Evolutionary conservation across 2,888 invertebrate genomes (phyloP).

Genomic region (Pterostichus madidus): DNA sequence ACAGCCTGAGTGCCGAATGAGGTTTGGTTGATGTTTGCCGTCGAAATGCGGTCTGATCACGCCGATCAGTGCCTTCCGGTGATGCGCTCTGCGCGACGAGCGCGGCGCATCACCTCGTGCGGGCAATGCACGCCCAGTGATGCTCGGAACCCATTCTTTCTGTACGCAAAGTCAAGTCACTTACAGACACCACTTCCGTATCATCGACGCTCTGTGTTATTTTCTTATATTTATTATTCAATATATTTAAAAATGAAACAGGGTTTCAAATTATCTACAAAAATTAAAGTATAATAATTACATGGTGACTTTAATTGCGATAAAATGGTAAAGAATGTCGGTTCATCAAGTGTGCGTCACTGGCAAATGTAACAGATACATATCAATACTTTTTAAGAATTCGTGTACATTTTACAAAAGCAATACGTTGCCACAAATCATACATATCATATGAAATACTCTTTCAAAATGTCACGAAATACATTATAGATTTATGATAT

Average conservation of each 20-base stretch:
- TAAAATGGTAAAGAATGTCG: constrained; percentile 6
- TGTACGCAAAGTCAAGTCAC: neutral
- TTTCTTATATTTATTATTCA: constrained; percentile 36
- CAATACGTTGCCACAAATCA: constrained; percentile 66
- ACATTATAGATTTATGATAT: constrained; percentile 54
- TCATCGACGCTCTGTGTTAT: constrained; percentile 14
- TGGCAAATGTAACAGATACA: constrained; percentile 63
- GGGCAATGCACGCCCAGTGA: constrained; percentile 52
- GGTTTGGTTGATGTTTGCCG: constrained; percentile 22
- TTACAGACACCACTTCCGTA: constrained; percentile 4
- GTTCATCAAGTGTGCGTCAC: constrained; percentile 37
- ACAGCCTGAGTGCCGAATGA: neutral
- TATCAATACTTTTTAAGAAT: constrained; percentile 62
- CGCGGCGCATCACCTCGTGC: constrained; percentile 34
- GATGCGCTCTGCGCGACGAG: constrained; percentile 19
- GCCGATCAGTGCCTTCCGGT: constrained; percentile 66
- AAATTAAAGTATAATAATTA: neutral
- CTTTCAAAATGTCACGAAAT: constrained; percentile 56
- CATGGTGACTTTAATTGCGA: neutral
- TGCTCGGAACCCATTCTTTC: constrained; percentile 27
- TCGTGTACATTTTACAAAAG: constrained; percentile 66
- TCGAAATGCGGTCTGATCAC: constrained; percentile 43
- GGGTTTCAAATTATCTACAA: constrained; percentile 30
- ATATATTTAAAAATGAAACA: constrained; percentile 45
- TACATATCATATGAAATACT: constrained; percentile 59